Conservation (phyloP, 2,888 invertebrate species). For the Plebejus melissa region DNA sequence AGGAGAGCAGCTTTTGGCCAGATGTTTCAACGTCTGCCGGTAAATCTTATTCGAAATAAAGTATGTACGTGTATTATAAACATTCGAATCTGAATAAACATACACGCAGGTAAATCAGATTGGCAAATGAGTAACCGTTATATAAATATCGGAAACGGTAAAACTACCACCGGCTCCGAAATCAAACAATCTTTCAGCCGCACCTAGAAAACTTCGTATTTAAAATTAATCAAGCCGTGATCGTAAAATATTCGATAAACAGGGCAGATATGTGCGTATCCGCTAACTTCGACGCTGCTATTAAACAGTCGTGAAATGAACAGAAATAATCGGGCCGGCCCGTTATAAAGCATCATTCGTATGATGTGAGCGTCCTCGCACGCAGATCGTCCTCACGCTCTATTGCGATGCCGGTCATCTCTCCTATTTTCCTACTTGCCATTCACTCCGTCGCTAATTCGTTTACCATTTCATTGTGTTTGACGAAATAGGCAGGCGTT, state of each 20-base stretch:
- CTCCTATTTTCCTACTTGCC: slow-evolving; percentile 56
- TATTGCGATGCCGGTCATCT: slow-evolving; percentile 63
- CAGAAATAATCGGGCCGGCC: slow-evolving; percentile 78
- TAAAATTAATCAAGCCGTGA: slow-evolving; percentile 72
- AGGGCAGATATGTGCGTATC: slow-evolving; percentile 67
- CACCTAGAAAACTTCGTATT: slow-evolving; percentile 70
- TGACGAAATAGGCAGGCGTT: slow-evolving; percentile 45
- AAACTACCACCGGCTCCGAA: slow-evolving; percentile 60
- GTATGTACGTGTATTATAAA: slow-evolving; percentile 70
- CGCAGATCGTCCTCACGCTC: slow-evolving; percentile 47
- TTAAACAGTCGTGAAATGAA: slow-evolving; percentile 78
- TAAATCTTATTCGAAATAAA: slow-evolving; percentile 74
- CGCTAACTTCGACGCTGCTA: slow-evolving; percentile 77
- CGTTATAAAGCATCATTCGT: slow-evolving; percentile 75
- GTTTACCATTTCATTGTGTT: slow-evolving; percentile 50
- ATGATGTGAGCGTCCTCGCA: slow-evolving; percentile 66
- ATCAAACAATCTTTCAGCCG: slow-evolving; percentile 72
- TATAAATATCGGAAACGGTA: slow-evolving; percentile 74
- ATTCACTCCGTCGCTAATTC: slow-evolving; percentile 63
- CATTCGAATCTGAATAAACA: slow-evolving; percentile 70
- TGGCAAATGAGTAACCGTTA: slow-evolving; percentile 75
- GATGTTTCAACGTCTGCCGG: slow-evolving; percentile 61
- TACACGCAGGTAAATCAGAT: slow-evolving; percentile 74
- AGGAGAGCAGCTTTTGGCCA: slow-evolving; percentile 53
- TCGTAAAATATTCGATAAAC: slow-evolving; percentile 79